Conservation (phyloP, 2,113 vertebrate genomes). For the Nasalis larvatus region DNA sequence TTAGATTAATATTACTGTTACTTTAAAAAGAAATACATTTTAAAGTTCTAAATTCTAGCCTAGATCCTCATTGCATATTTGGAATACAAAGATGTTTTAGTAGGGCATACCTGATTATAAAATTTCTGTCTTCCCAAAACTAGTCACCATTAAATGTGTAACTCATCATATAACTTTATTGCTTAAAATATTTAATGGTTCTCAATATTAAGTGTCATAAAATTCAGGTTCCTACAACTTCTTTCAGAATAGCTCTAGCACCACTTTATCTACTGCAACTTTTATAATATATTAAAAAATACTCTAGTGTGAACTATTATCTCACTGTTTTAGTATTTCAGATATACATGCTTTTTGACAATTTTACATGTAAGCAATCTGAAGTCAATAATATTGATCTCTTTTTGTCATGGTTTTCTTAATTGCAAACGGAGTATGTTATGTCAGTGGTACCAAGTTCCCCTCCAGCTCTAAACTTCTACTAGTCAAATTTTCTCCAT, state of each 20-base stretch:
- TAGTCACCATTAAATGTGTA: not conserved
- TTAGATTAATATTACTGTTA: not conserved
- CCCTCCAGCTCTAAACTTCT: not conserved
- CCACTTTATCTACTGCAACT: not conserved
- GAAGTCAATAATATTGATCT: not conserved
- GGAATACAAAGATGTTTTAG: not conserved
- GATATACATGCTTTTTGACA: not conserved
- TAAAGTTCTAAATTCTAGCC: not conserved
- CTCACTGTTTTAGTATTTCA: not conserved
- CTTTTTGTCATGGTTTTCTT: not conserved
- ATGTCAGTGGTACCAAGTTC: not conserved
- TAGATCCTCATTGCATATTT: not conserved
- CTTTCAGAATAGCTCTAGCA: not conserved
- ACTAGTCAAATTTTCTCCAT: not conserved
- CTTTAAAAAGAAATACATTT: not conserved
- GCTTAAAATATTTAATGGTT: not conserved
- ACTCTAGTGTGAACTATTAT: not conserved
- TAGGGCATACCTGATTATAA: not conserved
- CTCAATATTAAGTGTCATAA: not conserved
- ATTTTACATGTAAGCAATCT: not conserved
- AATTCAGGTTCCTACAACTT: not conserved
- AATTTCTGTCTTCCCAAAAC: not conserved
- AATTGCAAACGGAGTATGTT: not conserved
- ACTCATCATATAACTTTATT: not conserved
- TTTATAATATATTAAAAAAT: not conserved